Conservation (phyloP, 2,797 vertebrate species). For the Gorsachius magnificus region DNA sequence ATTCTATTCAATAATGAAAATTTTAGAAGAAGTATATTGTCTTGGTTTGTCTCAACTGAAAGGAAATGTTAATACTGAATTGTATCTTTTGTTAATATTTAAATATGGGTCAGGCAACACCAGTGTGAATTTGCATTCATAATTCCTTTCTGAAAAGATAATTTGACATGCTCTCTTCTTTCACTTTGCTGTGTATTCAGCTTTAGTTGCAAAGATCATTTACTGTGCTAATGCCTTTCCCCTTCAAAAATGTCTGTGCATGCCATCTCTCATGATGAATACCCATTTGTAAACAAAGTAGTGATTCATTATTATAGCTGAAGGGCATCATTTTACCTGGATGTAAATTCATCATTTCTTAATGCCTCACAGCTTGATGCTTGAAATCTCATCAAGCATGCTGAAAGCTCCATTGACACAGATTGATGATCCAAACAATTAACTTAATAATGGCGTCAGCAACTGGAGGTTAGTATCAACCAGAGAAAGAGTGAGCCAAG, state of each 20-base stretch:
- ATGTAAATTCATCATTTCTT: slow-evolving; percentile 77
- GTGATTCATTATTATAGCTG: slow-evolving; percentile 75
- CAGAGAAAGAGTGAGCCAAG: not conserved
- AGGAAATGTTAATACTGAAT: slow-evolving; percentile 12
- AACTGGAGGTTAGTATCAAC: slow-evolving; percentile 17
- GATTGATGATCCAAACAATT: slow-evolving; percentile 74
- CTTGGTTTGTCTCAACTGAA: not conserved
- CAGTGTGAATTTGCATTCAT: slow-evolving; percentile 54
- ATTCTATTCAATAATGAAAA: slow-evolving; percentile 22
- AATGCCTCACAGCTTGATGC: slow-evolving; percentile 75
- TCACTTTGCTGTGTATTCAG: slow-evolving; percentile 9
- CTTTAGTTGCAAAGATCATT: slow-evolving; percentile 36
- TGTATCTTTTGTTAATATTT: slow-evolving; percentile 51
- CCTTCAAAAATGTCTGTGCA: slow-evolving; percentile 27
- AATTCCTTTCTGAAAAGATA: slow-evolving; percentile 53
- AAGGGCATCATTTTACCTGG: slow-evolving; percentile 76
- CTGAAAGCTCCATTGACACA: slow-evolving; percentile 71
- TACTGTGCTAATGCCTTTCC: slow-evolving; percentile 33
- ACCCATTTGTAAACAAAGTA: slow-evolving; percentile 74
- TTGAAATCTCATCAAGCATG: slow-evolving; percentile 67
- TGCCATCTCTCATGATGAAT: slow-evolving; percentile 50
- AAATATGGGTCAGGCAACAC: slow-evolving; percentile 35
- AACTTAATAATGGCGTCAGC: slow-evolving; percentile 69
- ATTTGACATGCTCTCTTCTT: slow-evolving; percentile 29
- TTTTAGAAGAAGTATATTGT: slow-evolving; percentile 4